Conservation (phyloP, 2,888 invertebrate genomes). For the Archips crataeganus region DNA sequence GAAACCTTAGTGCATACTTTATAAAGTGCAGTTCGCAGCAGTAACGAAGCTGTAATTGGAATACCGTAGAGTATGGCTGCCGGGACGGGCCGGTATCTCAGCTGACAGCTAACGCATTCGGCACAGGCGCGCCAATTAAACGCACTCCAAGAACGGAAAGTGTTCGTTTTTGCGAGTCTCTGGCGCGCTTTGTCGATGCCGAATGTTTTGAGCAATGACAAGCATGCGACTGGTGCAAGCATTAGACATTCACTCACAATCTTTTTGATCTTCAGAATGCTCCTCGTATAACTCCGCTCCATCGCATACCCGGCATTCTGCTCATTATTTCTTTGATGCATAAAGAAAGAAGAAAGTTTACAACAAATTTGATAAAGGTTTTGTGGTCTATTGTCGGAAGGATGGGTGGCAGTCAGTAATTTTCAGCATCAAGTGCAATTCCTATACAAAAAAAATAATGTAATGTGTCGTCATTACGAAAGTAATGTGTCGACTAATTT, state of each 20-base stretch:
- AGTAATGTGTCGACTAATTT: no score
- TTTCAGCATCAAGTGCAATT: no score
- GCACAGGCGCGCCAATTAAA: conserved; percentile 69
- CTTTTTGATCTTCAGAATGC: conserved; percentile 63
- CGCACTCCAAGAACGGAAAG: conserved; percentile 64
- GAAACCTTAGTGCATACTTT: not conserved
- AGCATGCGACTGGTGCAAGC: conserved; percentile 62
- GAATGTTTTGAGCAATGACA: conserved; percentile 68
- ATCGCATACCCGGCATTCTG: conserved; percentile 35
- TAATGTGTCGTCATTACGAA: no score
- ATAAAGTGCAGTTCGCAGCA: conserved; percentile 15
- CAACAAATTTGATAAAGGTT: conserved; percentile 29
- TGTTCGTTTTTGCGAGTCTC: conserved; percentile 68
- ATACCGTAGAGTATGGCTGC: conserved; percentile 31
- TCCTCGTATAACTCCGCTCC: conserved; percentile 53
- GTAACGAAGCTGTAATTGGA: conserved; percentile 33
- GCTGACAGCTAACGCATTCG: conserved; percentile 47
- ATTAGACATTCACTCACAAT: conserved; percentile 64
- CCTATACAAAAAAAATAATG: no score
- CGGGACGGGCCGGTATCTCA: conserved; percentile 41
- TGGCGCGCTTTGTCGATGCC: conserved; percentile 71
- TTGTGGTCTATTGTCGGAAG: not conserved
- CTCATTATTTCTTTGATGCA: conserved; percentile 41
- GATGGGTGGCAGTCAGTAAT: not conserved
- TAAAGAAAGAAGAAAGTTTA: conserved; percentile 35